phyloP scores from a whole-genome alignment of 2,888 invertebrate genomes.

The Bembecia ichneumoniformis region DNA sequence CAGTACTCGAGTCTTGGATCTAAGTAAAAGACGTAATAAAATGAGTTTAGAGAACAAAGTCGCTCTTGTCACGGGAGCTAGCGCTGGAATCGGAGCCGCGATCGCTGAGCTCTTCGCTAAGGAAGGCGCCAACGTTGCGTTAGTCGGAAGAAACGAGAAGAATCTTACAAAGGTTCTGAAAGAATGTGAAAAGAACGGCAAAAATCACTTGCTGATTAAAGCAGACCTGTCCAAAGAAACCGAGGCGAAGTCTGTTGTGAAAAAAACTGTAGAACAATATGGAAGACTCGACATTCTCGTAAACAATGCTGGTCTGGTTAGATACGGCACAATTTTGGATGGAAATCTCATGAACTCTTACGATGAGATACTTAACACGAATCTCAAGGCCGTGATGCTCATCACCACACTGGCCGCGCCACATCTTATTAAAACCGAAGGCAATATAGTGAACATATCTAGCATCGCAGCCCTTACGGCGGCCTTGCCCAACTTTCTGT shows the following conservation, averaged over 20 bases:
- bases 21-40: not conserved
- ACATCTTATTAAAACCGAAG: conserved; percentile 9
- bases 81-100: conserved; percentile 79
- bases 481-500: conserved; percentile 1
- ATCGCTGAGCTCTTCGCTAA: conserved; percentile 75
- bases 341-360: conserved; percentile 3
- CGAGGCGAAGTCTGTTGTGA: conserved; percentile 18
- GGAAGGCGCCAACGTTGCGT: conserved; percentile 72
- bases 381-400: conserved; percentile 6
- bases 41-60: conserved; percentile 47
- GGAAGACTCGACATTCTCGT: conserved; percentile 22
- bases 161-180: conserved; percentile 72
- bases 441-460: conserved; percentile 10
- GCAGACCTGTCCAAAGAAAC: conserved; percentile 29
- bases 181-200: conserved; percentile 18
- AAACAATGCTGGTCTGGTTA: conserved; percentile 3
- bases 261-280: conserved; percentile 23
- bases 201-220: conserved; percentile 17
- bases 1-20: not conserved
- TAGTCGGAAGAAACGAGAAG: conserved; percentile 76
- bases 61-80: conserved; percentile 74
- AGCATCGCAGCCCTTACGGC: conserved; percentile 2
- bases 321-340: not conserved
- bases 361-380: conserved; percentile 9
- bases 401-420: conserved; percentile 8